A percentile compares a stretch with the other conserved stretches of the same genome.
These are phyloP conservation scores for Cheilosia vulpina DNA, from an alignment of 2,888 invertebrate genomes.

Conservation along the genomic window DNA sequence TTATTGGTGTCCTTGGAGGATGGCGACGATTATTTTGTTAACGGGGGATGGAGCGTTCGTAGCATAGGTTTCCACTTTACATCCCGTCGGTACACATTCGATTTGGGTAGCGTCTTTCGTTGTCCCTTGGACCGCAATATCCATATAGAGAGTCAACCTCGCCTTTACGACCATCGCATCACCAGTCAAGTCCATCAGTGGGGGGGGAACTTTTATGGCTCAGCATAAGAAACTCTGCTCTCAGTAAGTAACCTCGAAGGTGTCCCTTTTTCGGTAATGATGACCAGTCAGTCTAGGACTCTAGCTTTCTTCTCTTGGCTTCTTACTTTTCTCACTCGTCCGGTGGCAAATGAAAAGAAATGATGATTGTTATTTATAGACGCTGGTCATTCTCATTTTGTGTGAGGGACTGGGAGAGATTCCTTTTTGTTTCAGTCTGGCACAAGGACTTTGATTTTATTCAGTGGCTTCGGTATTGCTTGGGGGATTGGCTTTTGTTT, in stretches of 20 bases:
- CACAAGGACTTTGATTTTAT: slow-evolving; percentile 59
- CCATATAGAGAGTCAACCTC: not conserved
- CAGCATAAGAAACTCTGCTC: not conserved
- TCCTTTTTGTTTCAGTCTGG: slow-evolving; percentile 25
- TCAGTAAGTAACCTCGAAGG: slow-evolving; percentile 38
- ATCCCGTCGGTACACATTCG: slow-evolving; percentile 39
- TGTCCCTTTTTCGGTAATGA: slow-evolving; percentile 52
- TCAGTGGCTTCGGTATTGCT: slow-evolving; percentile 1
- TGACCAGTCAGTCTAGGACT: slow-evolving; percentile 25
- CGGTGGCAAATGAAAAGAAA: slow-evolving; percentile 53
- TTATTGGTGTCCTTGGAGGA: slow-evolving; percentile 15
- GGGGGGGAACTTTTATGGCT: slow-evolving; percentile 29
- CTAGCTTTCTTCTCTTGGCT: not conserved
- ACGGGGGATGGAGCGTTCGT: slow-evolving; percentile 1
- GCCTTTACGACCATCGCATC: slow-evolving; percentile 17
- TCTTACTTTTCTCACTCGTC: not conserved
- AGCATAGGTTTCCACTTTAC: slow-evolving; percentile 59
- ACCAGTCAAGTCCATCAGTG: slow-evolving; percentile 48
- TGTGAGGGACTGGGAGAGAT: not conserved
- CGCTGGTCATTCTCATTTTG: slow-evolving; percentile 50
- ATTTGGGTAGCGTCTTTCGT: slow-evolving; percentile 36
- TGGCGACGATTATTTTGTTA: slow-evolving; percentile 15
- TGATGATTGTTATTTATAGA: slow-evolving; percentile 73
- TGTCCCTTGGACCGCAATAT: slow-evolving; percentile 45
- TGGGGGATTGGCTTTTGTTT: slow-evolving; percentile 11